Conservation (phyloP, 1,140 invertebrate genomes). For the Liolophura sinensis region DNA sequence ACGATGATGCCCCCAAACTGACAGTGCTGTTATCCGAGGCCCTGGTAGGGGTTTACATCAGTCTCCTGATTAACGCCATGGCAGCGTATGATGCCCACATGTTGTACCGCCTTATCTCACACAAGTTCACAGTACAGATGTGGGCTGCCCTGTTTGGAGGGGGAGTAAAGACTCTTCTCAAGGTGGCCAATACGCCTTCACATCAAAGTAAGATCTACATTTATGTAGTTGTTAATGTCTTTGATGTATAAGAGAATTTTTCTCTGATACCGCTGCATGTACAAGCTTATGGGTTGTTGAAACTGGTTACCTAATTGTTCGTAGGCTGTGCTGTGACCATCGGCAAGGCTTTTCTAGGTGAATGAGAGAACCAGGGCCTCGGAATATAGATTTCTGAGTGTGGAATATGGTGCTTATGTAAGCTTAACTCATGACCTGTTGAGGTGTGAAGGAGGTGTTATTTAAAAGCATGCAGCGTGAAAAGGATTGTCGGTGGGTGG, state of each 20-base stretch:
- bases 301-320: too few species aligned
- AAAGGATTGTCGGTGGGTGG: too few species aligned
- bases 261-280: not conserved
- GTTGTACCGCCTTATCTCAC: constrained; percentile 82
- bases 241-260: too few species aligned
- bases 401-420: too few species aligned
- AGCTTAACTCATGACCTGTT: too few species aligned
- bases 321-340: too few species aligned
- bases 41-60: constrained; percentile 89
- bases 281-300: constrained; percentile 3
- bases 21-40: constrained; percentile 91
- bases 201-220: not conserved
- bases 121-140: constrained; percentile 77
- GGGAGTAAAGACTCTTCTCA: constrained; percentile 83
- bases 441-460: too few species aligned
- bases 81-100: constrained; percentile 94
- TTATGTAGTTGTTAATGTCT: too few species aligned
- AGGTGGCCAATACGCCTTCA: constrained; percentile 10
- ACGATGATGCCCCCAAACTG: constrained; percentile 93
- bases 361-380: too few species aligned
- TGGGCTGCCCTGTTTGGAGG: constrained; percentile 94
- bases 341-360: too few species aligned
- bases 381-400: too few species aligned
- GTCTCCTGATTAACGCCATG: constrained; percentile 88
- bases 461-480: too few species aligned